Evolutionary conservation across 2,888 invertebrate genomes (phyloP).

Genomic region (Gibbula magus): DNA sequence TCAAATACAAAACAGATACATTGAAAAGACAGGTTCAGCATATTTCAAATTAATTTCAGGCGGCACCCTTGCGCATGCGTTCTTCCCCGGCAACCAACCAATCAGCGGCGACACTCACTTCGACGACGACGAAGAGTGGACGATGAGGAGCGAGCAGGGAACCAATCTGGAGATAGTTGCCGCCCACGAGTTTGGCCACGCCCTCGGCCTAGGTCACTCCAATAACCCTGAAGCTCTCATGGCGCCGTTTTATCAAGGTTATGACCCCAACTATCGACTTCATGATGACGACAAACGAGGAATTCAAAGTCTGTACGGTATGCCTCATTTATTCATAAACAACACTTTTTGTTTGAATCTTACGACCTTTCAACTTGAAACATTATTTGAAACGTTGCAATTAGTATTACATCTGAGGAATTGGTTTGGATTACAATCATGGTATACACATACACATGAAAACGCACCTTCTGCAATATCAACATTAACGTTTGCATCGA

Average conservation of each 20-base stretch:
- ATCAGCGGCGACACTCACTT: slow-evolving; percentile 72
- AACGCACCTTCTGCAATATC: too few species aligned
- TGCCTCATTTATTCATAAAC: background rate
- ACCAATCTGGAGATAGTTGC: slow-evolving; percentile 71
- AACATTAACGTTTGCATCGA: too few species aligned
- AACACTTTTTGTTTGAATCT: too few species aligned
- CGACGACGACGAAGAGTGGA: slow-evolving; percentile 73
- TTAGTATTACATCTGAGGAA: too few species aligned
- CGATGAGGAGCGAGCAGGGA: slow-evolving; percentile 55
- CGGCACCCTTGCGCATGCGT: slow-evolving; percentile 72
- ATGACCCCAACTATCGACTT: slow-evolving; percentile 67
- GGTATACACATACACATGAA: too few species aligned
- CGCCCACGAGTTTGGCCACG: slow-evolving; percentile 74
- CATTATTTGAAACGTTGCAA: too few species aligned
- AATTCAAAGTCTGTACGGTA: slow-evolving; percentile 72
- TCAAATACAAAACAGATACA: too few species aligned
- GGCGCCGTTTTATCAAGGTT: slow-evolving; percentile 73
- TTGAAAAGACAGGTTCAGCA: too few species aligned
- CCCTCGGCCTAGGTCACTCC: slow-evolving; percentile 73
- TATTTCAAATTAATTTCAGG: too few species aligned
- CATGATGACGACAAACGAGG: slow-evolving; percentile 68
- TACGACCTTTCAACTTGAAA: too few species aligned
- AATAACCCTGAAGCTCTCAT: slow-evolving; percentile 66
- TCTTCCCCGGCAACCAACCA: slow-evolving; percentile 67
- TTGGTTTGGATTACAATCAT: too few species aligned